Conservation (phyloP, 2,888 invertebrate species). For the Girardia tigrina region DNA sequence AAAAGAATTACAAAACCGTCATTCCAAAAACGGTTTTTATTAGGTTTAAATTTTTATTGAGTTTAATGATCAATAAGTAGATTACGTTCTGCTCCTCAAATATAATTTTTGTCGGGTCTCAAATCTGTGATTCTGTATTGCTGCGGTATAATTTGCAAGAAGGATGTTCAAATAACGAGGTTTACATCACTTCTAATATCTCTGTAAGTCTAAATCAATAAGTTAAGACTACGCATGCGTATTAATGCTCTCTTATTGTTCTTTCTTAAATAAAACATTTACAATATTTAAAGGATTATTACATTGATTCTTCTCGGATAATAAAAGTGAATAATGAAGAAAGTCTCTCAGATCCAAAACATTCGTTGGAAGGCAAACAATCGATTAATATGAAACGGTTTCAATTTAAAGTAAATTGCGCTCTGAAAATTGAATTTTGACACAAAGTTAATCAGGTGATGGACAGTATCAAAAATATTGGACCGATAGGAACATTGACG, state of each 20-base stretch:
- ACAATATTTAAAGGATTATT: not conserved
- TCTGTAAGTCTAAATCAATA: not conserved
- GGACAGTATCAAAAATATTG: not conserved
- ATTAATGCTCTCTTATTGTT: no score
- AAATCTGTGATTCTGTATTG: conserved; percentile 23
- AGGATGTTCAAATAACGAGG: not conserved
- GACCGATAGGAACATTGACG: not conserved
- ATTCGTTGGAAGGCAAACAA: not conserved
- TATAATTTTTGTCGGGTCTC: not conserved
- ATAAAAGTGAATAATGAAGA: not conserved
- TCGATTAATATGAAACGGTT: conserved; percentile 1
- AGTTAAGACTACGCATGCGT: no score
- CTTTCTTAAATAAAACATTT: no score
- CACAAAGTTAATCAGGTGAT: not conserved
- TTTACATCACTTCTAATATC: not conserved
- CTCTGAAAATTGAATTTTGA: not conserved
- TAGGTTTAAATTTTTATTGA: not conserved
- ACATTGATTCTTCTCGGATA: not conserved
- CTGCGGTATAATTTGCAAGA: not conserved
- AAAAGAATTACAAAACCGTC: not conserved
- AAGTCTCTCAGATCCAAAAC: not conserved
- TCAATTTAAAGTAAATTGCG: not conserved
- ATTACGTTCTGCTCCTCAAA: not conserved
- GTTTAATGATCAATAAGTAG: no score
- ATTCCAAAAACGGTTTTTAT: conserved; percentile 19